Evolutionary conservation across 2,888 invertebrate species (phyloP), one percentile per base, ranked within the genome.

Genomic region (Volucella inanis): DNA sequence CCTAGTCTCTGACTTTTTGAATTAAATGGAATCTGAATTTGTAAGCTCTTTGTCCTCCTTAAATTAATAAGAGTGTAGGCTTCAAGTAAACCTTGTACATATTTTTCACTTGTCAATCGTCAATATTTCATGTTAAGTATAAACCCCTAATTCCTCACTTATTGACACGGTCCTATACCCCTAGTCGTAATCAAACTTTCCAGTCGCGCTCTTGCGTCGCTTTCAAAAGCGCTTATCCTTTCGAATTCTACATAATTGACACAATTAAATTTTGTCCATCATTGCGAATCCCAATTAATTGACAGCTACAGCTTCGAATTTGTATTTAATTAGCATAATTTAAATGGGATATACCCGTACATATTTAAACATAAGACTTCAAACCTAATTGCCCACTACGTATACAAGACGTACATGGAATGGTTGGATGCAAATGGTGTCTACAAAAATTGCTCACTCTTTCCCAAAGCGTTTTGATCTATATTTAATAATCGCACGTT

Each of bases 261-360:
- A 31, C 45, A 43, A 43, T 65, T 65, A 39, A 8, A 8, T 22
- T 39, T 18, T 11, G 15, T 15, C 22, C 31, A 38, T 65, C 22
- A 61, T 61, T 61, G 15, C 9, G 15, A 65, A 49, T 15, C 47
- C 61, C 49, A 61, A 71, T 71, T 71, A 61, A 71, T 52, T 52
- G 61, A 52, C 71, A 61, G 43, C 22, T 18, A 50, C 61, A 49
- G 52, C 31, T 61, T 50, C 39, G 1, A 61, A 50, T 31, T 50
- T 61, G 61, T 61, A 61, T 61, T 61, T 71, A 61, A 71, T 70
- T 70, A 59, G 59, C 70, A 59, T 59, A 50, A 43, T 70, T 70
- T 57, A n/a, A 18, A 62, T 39, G 38, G 18, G 11, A 22, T 3
- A 22, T 22, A 22, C 18, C 3, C 18, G 18, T 31, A 39, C 15